These are phyloP conservation scores for Linyphia triangularis DNA, from an alignment of 2,888 invertebrate genomes.

Conservation along the genomic window DNA sequence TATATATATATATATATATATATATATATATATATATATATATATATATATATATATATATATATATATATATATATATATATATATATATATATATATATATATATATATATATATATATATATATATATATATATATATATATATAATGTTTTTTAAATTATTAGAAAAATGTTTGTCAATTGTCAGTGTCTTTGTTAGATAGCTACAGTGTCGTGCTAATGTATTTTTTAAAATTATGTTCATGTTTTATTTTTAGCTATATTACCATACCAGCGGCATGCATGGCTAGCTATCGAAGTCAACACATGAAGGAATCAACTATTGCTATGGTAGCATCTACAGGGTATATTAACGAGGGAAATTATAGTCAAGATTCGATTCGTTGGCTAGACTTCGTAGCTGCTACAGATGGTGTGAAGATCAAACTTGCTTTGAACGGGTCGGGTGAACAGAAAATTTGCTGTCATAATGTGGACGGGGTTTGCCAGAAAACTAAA, in stretches of 20 bases:
- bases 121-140: too few species aligned
- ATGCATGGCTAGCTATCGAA: slow-evolving; percentile 10
- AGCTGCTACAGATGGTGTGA: neutral
- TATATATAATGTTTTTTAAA: neutral
- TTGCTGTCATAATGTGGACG: neutral
- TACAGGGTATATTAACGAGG: neutral
- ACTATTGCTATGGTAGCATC: slow-evolving; percentile 8
- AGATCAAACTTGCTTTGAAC: neutral
- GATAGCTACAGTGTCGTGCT: too few species aligned
- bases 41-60: too few species aligned
- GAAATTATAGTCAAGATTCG: slow-evolving; percentile 19
- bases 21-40: neutral
- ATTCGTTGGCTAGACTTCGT: slow-evolving; percentile 21
- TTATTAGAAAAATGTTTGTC: neutral
- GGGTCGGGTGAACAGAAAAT: slow-evolving; percentile 1
- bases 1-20: too few species aligned
- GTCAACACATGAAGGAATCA: neutral
- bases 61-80: too few species aligned
- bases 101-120: too few species aligned
- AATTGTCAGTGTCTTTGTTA: too few species aligned
- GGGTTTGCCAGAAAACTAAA: slow-evolving; percentile 11
- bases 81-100: too few species aligned
- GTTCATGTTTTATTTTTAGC: neutral
- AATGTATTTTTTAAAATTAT: neutral
- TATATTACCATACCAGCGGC: slow-evolving; percentile 12